A percentile compares a stretch with the other conserved stretches of the same genome.
Evolutionary conservation across 1,140 invertebrate species (phyloP).

Genomic region (Trachelipus rathkii): DNA sequence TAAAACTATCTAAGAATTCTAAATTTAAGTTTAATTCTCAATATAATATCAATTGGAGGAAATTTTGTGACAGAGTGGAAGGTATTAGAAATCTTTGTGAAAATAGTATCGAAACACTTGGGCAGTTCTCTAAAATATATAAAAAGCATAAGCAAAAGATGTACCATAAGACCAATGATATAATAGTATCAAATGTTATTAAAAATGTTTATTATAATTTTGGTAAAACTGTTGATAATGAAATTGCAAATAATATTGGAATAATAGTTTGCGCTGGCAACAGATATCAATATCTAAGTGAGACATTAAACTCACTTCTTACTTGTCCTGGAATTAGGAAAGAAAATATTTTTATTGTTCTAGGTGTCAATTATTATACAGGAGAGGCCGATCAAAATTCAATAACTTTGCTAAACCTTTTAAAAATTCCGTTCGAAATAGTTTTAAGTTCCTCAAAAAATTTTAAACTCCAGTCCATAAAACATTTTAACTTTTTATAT

Average conservation of each 20-base stretch:
- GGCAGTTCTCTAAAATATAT: neutral
- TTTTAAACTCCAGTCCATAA: neutral
- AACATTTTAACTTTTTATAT: neutral
- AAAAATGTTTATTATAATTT: neutral
- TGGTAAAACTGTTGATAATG: neutral
- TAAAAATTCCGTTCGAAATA: neutral
- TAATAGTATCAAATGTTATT: no score
- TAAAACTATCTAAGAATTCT: neutral
- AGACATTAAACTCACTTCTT: neutral
- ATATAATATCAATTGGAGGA: neutral
- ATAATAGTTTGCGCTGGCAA: neutral
- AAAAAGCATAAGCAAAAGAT: neutral
- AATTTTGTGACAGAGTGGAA: neutral
- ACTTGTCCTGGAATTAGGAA: neutral
- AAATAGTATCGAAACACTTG: neutral
- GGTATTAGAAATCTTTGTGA: neutral
- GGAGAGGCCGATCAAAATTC: neutral
- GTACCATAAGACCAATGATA: neutral
- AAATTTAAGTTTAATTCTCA: neutral
- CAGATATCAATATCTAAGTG: neutral
- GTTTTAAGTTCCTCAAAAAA: neutral
- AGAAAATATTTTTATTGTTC: neutral
- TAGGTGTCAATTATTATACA: neutral
- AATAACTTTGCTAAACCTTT: neutral
- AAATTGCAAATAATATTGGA: neutral